Evolutionary conservation across 2,797 vertebrate genomes (phyloP), one percentile per base, ranked within the genome.

Genomic region (Lates japonicus): DNA sequence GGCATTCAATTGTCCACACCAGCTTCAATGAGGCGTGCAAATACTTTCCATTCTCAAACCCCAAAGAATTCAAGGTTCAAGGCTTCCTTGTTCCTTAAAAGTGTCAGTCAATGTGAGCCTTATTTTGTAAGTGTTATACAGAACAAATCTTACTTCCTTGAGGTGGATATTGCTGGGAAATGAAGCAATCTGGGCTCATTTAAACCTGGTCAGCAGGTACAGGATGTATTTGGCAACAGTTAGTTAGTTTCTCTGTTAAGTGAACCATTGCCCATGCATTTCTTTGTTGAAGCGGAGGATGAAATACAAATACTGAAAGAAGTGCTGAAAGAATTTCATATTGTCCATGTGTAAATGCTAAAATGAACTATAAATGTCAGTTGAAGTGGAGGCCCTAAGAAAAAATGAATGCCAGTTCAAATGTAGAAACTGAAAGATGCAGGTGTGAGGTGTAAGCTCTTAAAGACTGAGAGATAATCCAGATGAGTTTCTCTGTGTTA

Each of bases 61-160:
- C 5, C 1, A 48, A 42, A 35, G 12, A 54, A 57, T 57, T 63
- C 14, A 37, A 10, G 5, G 2, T 41, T 0, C 8, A 78, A 29
- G 49, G 59, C 78, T 88, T 91, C 80, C 88, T 86, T 76, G 31
- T 91, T 90, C 81, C 89, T 83, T 65, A 3, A 73, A 29, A 42
- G 59, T 67, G 35, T 79, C 48, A 14, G 44, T 9, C 51, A 75
- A 83, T 48, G n/a, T 22, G 25, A 29, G 25, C 4, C 12, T 37
- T n/a, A 31, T 70, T 80, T 68, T 59, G 11, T 61, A 13, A 54
- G 31, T 25, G 29, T 42, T 44, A 37, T 20, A 16, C 0, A 13
- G 25, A 80, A 74, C 42, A 66, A 57, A 12, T 11, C 6, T 20
- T 59, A 25, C 33, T 41, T 44, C 42, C 57, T 22, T 37, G 6